Evolutionary conservation across 2,797 vertebrate genomes (phyloP), one percentile per base, ranked within the genome.

Genomic region (Orientallactaga sibirica): DNA sequence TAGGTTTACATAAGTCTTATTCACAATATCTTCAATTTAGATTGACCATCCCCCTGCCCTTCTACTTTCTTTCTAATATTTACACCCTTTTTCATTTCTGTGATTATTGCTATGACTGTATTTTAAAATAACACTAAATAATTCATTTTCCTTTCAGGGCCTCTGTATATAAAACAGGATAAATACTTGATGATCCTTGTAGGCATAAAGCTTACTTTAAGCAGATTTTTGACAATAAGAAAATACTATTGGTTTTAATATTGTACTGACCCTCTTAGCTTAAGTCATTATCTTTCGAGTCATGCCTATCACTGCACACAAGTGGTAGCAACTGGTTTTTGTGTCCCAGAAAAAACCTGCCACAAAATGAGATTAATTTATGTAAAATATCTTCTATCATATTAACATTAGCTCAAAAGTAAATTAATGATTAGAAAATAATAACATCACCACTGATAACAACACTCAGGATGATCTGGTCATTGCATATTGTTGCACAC

Each of bases 101-200:
- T 78, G 18, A 24, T 33, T 85, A 58, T 62, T 77, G 14, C 6
- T 20, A 52, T 75, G 37, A 92, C 5, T 84, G n/a, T 84, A 58
- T 91, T 91, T 1, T 43, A 66, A 90, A 89, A 55, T 66, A 70
- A 25, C 15, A 62, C 52, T 79, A 67, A 96, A 76, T 85, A 92
- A 78, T 68, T 62, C 8, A 74, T 75, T 29, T 4, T 73, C 10
- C 37, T 70, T 89, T 90, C 62, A 84, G 43, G 12, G 10, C 3
- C 9, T 92, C 24, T 92, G 11, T 92, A 87, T 93, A 93, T 83
- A 71, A 94, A 88, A n/a, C 3, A 76, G 8, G 9, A 67, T 55
- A 88, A 77, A 43, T 62, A 75, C 8, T 62, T 67, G 37, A 71
- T 71, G 52, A 83, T 2, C 16, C 15, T 37, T 82, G 10, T 70